These are phyloP conservation scores for Pristionchus japonicus DNA, from an alignment of 2,888 invertebrate species.

Conservation along the genomic window DNA sequence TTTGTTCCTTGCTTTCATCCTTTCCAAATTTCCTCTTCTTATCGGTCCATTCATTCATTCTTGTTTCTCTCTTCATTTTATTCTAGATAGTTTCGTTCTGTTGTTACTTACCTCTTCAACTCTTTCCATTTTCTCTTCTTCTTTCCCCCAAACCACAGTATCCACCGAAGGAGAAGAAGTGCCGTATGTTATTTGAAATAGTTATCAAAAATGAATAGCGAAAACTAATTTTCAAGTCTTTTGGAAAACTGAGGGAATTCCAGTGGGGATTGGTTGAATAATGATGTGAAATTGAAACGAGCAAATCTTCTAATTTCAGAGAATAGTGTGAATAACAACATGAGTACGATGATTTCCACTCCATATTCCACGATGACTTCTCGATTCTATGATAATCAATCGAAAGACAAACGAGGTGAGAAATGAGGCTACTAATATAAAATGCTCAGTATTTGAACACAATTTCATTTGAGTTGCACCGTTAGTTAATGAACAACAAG, in stretches of 20 bases:
- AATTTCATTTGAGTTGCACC: not conserved
- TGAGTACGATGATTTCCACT: not conserved
- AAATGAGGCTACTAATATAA: too few species aligned
- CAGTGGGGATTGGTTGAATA: too few species aligned
- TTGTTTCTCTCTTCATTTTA: not conserved
- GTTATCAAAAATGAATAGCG: too few species aligned
- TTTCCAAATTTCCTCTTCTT: not conserved
- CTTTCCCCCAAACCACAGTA: not conserved
- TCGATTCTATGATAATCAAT: not conserved
- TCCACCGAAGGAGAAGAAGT: not conserved
- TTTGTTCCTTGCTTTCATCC: not conserved
- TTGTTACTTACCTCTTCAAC: not conserved
- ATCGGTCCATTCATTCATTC: not conserved
- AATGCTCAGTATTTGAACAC: too few species aligned
- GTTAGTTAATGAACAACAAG: not conserved
- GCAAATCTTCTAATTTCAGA: not conserved
- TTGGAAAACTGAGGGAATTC: too few species aligned
- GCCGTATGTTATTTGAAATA: not conserved
- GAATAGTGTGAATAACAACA: conserved; percentile 6
- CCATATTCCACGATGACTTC: not conserved
- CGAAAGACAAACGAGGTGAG: not conserved
- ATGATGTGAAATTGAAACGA: too few species aligned
- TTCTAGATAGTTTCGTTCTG: too few species aligned
- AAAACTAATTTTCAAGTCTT: too few species aligned
- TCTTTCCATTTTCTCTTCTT: not conserved